These are phyloP conservation scores for Sclerurus mexicanus DNA, from an alignment of 2,113 vertebrate genomes.

Conservation along the genomic window DNA sequence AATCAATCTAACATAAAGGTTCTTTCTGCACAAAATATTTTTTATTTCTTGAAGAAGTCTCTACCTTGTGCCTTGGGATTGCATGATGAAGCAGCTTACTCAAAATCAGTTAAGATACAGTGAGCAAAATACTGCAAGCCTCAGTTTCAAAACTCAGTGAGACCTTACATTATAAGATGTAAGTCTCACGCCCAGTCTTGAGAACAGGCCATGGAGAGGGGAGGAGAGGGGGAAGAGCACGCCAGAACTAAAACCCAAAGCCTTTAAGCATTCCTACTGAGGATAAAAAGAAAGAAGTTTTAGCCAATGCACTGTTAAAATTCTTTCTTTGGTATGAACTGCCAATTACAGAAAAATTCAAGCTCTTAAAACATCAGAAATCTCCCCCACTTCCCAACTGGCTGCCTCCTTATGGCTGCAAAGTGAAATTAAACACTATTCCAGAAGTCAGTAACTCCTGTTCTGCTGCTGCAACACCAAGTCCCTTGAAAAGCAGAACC, in stretches of 20 bases:
- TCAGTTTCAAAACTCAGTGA: neutral
- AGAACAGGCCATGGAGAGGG: neutral
- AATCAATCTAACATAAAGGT: neutral
- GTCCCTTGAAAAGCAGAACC: neutral
- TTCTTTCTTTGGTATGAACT: neutral
- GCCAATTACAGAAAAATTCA: neutral
- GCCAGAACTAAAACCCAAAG: neutral
- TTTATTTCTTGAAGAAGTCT: neutral
- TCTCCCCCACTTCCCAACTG: neutral
- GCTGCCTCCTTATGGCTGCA: neutral
- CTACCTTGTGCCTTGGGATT: neutral
- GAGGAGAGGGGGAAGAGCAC: neutral
- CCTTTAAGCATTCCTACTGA: neutral
- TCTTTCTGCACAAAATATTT: neutral
- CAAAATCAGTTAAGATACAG: neutral
- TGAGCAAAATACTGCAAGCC: neutral
- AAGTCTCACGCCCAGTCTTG: neutral
- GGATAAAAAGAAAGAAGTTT: slow-evolving; percentile 4
- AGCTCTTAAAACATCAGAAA: neutral
- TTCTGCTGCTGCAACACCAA: neutral
- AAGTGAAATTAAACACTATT: neutral
- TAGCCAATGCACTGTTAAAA: slow-evolving; percentile 4
- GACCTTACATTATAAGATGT: neutral
- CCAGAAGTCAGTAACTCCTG: neutral
- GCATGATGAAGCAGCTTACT: neutral